Conservation (phyloP, 1,140 invertebrate genomes). For the Apis florea region DNA sequence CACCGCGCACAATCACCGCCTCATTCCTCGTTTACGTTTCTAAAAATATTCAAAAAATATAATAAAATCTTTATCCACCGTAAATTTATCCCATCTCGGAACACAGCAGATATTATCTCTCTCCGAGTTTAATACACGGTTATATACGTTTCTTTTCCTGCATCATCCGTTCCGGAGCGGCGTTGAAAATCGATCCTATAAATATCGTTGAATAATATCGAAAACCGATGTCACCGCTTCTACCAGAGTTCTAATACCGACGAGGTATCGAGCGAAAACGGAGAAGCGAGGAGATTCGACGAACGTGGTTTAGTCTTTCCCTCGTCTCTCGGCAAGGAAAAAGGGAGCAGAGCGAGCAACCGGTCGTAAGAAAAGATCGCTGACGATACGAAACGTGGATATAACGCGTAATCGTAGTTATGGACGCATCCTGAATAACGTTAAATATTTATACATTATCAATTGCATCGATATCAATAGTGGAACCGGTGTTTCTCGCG, state of each 20-base stretch:
- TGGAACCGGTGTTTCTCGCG: neutral
- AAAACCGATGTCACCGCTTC: slow-evolving; percentile 13
- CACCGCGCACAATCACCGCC: no score
- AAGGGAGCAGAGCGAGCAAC: slow-evolving; percentile 38
- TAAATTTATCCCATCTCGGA: no score
- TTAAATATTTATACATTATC: slow-evolving; percentile 47
- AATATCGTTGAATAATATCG: slow-evolving; percentile 11
- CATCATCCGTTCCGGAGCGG: neutral
- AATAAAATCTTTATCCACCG: no score
- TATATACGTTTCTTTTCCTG: neutral
- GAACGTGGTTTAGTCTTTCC: slow-evolving; percentile 22
- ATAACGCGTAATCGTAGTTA: slow-evolving; percentile 51
- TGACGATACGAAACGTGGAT: slow-evolving; percentile 45
- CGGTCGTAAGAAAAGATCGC: slow-evolving; percentile 53
- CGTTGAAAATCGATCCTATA: neutral
- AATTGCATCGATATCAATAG: slow-evolving; percentile 18
- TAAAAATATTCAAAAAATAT: no score
- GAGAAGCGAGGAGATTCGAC: slow-evolving; percentile 32
- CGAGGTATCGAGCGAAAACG: slow-evolving; percentile 15
- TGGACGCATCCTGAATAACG: slow-evolving; percentile 37
- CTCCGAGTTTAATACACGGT: neutral
- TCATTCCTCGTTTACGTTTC: no score
- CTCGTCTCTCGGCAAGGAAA: slow-evolving; percentile 12
- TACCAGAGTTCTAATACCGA: slow-evolving; percentile 10
- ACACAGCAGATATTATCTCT: neutral